phyloP scores from a whole-genome alignment of 2,797 vertebrate genomes.

The Enteromius afrohamiltoni region DNA sequence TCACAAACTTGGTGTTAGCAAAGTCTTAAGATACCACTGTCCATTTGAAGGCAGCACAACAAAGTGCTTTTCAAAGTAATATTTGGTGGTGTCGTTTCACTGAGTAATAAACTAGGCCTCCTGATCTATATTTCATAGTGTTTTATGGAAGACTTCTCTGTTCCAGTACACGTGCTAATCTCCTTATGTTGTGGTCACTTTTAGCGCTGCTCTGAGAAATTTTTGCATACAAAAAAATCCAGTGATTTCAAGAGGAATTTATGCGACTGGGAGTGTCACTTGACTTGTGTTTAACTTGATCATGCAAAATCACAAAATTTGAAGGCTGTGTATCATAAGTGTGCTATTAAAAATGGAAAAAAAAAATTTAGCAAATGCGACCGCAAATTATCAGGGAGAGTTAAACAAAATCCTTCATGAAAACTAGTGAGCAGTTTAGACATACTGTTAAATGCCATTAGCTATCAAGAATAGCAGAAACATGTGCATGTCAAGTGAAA shows the following conservation, averaged over 20 bases:
- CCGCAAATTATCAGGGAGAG: not conserved
- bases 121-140: constrained; percentile 63
- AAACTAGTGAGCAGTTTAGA: not conserved
- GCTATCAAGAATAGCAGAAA: not conserved
- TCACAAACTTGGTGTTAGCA: constrained; percentile 73
- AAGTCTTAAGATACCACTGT: constrained; percentile 65
- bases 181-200: not conserved
- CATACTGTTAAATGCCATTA: not conserved
- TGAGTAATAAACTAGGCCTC: constrained; percentile 32
- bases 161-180: constrained; percentile 52
- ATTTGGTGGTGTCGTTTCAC: constrained; percentile 63
- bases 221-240: not conserved
- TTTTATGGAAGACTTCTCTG: constrained; percentile 74
- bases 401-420: not conserved
- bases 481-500: not conserved
- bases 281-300: not conserved
- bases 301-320: not conserved
- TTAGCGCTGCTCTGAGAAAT: not conserved
- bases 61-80: constrained; percentile 57
- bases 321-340: not conserved
- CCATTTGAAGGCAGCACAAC: constrained; percentile 59
- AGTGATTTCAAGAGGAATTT: not conserved
- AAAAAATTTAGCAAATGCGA: not conserved
- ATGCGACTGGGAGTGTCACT: not conserved
- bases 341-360: not conserved